phyloP scores from a whole-genome alignment of 1,140 invertebrate genomes.

The Drosophila nasuta region DNA sequence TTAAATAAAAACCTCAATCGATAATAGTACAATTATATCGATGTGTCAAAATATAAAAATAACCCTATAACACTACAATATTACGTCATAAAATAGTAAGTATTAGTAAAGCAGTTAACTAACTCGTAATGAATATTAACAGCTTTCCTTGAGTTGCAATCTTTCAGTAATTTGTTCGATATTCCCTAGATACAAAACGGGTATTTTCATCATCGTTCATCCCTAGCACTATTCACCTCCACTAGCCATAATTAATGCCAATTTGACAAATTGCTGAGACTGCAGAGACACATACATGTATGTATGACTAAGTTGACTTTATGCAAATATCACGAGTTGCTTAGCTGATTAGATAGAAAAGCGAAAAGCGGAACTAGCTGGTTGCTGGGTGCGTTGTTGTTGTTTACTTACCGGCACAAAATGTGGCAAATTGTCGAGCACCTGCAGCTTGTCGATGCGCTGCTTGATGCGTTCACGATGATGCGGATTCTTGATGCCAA shows the following conservation, averaged over 20 bases:
- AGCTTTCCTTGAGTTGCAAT: no score
- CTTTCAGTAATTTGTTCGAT: no score
- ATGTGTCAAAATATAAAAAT: no score
- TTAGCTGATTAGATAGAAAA: slow-evolving; percentile 42
- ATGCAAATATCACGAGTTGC: slow-evolving; percentile 57
- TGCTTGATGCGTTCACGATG: slow-evolving; percentile 98
- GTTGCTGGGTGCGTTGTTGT: slow-evolving; percentile 11
- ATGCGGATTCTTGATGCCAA: slow-evolving; percentile 98
- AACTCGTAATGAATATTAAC: no score
- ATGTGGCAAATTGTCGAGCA: slow-evolving; percentile 96
- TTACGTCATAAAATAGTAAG: no score
- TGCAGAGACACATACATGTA: slow-evolving; percentile 41
- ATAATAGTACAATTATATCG: no score
- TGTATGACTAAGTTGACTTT: slow-evolving; percentile 33
- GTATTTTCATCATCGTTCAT: slow-evolving; percentile 1
- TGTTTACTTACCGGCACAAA: slow-evolving; percentile 92
- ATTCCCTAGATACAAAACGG: neutral
- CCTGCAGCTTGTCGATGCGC: slow-evolving; percentile 97
- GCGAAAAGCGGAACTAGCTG: slow-evolving; percentile 29
- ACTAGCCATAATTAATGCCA: slow-evolving; percentile 62
- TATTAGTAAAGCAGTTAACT: no score
- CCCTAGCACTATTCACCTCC: slow-evolving; percentile 8
- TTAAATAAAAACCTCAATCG: no score
- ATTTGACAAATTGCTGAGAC: slow-evolving; percentile 65
- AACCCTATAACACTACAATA: no score